phyloP scores from a whole-genome alignment of 2,113 vertebrate species.

The Muntiacus reevesi region DNA sequence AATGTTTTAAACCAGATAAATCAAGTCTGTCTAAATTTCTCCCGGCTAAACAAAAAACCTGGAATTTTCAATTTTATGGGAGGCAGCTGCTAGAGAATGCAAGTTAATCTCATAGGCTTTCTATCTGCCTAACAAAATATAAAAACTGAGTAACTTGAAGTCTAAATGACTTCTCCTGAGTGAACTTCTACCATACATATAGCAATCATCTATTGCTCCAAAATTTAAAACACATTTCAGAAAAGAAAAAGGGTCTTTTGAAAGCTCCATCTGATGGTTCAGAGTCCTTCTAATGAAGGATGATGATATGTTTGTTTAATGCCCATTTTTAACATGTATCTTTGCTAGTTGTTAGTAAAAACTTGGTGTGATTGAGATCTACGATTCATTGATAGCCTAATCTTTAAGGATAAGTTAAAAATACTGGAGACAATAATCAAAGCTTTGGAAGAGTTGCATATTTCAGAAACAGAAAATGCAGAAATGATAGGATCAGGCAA shows the following conservation, averaged over 20 bases:
- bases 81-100: neutral
- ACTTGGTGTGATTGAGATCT: neutral
- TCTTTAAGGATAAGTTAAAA: neutral
- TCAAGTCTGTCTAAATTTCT: neutral
- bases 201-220: neutral
- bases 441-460: neutral
- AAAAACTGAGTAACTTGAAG: neutral
- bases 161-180: neutral
- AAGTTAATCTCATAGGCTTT: conserved; percentile 3
- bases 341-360: neutral
- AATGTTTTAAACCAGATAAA: neutral
- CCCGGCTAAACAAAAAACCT: neutral
- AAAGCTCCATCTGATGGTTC: neutral
- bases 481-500: neutral
- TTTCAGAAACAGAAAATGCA: neutral
- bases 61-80: neutral
- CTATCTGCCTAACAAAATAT: neutral
- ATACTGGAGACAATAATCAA: neutral
- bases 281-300: neutral
- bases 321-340: neutral
- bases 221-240: neutral
- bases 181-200: neutral
- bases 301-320: neutral
- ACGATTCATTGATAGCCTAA: neutral
- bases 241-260: neutral